Base-by-base conservation (phyloP, 2,797 vertebrate species). In the Crenichthys baileyi region DNA sequence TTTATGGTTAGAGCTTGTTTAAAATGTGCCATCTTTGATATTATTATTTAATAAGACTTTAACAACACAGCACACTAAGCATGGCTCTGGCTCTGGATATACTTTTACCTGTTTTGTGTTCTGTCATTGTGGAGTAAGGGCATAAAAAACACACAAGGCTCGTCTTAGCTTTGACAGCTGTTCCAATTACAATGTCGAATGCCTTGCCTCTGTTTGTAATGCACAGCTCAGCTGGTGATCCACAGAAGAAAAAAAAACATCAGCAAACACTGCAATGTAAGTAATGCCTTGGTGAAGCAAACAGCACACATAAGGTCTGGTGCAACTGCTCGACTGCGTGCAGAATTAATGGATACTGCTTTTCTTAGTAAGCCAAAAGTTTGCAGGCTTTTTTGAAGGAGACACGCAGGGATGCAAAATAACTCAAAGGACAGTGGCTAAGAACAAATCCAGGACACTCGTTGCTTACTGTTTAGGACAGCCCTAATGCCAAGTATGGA, bases 141-240 rank as follows among this genome's bases (percentile, higher is more conserved):
- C 95, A 88, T 94, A 94, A 85, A 96, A 91, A 72, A 53, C 51
- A 93, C 93, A 95, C 87, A 96, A 91, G 74, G 94, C 93, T 82
- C 94, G 95, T 84, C 95, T 95, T 94, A 81, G 95, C 95, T 90
- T 95, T 85, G 87, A 97, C 92, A 91, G 93, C 72, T 44, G 93
- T 92, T 86, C 96, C 95, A 92, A 95, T 96, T 85, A 95, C 92
- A 81, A 92, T 95, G 71, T 80, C 95, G 94, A 97, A 96, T 77
- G 95, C 95, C 95, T 96, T 96, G 93, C 91, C 94, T 90, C 78
- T 72, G 80, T 94, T 93, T 94, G 90, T 44, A 81, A 89, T 79
- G 82, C 77, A 65, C 83, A 81, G 68, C 87, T 78, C 84, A 84
- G 80, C 31, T 86, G 81, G 81, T 79, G 73, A 86, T 77, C 78